Conservation (phyloP, 2,888 invertebrate species). For the Argyra leucocephala region DNA sequence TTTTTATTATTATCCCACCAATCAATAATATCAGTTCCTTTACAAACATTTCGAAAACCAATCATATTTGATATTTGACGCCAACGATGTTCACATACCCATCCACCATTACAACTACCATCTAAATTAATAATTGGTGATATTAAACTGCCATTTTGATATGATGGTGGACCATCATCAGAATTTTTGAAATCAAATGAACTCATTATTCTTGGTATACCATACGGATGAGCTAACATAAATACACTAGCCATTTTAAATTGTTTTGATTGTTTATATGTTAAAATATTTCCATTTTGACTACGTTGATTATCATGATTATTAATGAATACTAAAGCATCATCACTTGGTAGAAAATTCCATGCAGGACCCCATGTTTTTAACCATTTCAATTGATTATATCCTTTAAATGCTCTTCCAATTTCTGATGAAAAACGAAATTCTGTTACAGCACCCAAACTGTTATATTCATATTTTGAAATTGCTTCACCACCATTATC, state of each 20-base stretch:
- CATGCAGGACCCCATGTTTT: constrained; percentile 57
- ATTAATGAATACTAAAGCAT: constrained; percentile 72
- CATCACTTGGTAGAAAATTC: constrained; percentile 53
- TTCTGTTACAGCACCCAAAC: constrained; percentile 66
- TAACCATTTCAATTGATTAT: constrained; percentile 56
- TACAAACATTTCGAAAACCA: constrained; percentile 60
- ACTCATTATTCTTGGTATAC: constrained; percentile 73
- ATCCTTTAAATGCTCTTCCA: constrained; percentile 49
- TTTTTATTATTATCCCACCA: constrained; percentile 79
- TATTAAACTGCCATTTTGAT: constrained; percentile 51
- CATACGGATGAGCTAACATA: constrained; percentile 80
- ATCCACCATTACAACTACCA: constrained; percentile 52
- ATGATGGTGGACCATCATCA: constrained; percentile 60
- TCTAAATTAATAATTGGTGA: constrained; percentile 59
- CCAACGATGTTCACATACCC: constrained; percentile 83
- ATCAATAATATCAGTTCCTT: constrained; percentile 48
- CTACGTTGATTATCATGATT: constrained; percentile 88
- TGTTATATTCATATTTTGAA: constrained; percentile 46
- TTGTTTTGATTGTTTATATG: constrained; percentile 55
- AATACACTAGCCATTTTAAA: constrained; percentile 79
- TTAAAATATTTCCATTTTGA: constrained; percentile 55
- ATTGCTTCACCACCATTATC: constrained; percentile 52
- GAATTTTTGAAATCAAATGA: constrained; percentile 61
- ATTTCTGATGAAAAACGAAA: constrained; percentile 48
- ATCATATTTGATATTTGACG: constrained; percentile 73